Base-by-base conservation (phyloP, 1,140 invertebrate genomes). In the Bombus terrestris region DNA sequence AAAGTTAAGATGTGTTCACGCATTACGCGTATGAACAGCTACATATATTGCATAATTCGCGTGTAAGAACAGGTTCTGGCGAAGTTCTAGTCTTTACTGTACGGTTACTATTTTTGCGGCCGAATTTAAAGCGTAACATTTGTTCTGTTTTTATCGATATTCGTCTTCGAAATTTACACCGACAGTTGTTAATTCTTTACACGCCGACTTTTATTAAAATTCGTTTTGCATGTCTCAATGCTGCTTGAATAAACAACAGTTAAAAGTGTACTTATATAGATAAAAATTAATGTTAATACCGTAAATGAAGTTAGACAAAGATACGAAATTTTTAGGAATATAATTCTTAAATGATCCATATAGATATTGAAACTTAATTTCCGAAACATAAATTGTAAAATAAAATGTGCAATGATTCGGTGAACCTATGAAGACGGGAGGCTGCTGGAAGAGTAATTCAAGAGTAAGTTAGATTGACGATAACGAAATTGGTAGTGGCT, bases 401-500 rank as follows among this genome's bases (percentile, higher is more conserved):
- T 72, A 41, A 66, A 68, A 75, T 43, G 35, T 25, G 13, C 18
- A 22, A 37, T 3, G 12, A 43, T 37, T 74, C n/a, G 35, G 43
- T 43, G 59, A 39, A 37, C 32, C 66, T 41, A 74, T 43, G 84
- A 81, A 62, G 79, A 80, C 73, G 85, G 53, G 28, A 69, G 32
- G 39, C 39, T 69, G 80, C 72, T 86, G n/a, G 53, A 82, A 77
- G 80, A 82, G 47, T 66, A 82, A 83, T 83, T 59, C 53, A 76
- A 59, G 72, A 82, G 22, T 69, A 47, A 82, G 72, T 86, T 86
- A 64, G 68, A 68, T 78, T 75, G 62, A 87, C 74, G 81, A 89
- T 81, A 87, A 81, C 41, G 57, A 73, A 78, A 87, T 89, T 74
- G 85, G 25, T 37, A 66, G 73, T 74, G 77, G 43, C 81, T 89